Conservation (phyloP, 2,113 vertebrate species). For the Gulo gulo region DNA sequence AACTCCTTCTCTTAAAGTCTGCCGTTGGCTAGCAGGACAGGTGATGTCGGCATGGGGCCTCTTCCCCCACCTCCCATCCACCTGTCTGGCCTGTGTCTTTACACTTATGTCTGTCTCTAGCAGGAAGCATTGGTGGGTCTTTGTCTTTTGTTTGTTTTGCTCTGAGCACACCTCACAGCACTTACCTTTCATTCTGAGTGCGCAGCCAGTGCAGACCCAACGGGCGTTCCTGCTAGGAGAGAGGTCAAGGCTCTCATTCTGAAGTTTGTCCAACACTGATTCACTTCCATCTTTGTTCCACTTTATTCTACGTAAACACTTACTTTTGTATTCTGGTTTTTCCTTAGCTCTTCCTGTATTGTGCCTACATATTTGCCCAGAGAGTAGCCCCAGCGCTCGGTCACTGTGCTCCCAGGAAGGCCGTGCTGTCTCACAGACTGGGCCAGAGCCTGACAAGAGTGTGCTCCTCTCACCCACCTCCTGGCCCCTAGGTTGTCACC, state of each 20-base stretch:
- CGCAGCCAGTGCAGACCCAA: neutral
- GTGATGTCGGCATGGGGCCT: no score
- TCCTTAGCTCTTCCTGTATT: neutral
- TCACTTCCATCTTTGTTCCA: neutral
- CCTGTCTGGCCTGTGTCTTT: neutral
- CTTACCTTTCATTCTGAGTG: neutral
- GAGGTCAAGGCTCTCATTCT: neutral
- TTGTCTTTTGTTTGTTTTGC: neutral
- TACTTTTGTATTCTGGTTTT: neutral
- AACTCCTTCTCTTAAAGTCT: neutral
- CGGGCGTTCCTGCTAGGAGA: neutral
- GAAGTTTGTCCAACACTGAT: neutral
- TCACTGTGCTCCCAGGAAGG: no score
- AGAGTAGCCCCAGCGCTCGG: neutral
- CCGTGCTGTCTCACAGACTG: accelerated
- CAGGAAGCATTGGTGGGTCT: neutral
- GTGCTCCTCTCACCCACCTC: neutral
- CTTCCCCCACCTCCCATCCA: neutral
- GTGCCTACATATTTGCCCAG: neutral
- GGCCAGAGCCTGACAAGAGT: neutral
- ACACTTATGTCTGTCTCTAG: neutral
- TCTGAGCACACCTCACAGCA: neutral
- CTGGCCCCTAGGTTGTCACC: accelerated
- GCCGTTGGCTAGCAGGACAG: accelerated
- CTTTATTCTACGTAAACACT: neutral